Evolutionary conservation across 2,888 invertebrate species (phyloP), one percentile per base, ranked within the genome.

Genomic region (Trichopria drosophilae): DNA sequence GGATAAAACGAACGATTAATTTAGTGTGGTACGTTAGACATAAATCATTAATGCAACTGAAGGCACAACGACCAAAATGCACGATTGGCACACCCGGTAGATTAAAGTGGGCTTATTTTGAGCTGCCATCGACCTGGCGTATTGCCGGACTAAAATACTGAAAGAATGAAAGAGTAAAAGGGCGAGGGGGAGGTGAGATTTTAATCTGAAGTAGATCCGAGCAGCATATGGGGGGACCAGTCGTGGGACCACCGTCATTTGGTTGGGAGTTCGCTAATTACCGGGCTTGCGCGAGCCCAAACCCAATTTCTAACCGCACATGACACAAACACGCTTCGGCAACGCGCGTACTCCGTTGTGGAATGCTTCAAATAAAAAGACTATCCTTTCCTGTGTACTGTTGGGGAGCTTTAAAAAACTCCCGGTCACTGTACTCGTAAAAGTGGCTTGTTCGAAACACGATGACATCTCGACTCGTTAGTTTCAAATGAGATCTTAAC

Each of bases 171-270:
- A 15, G 22, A 53, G 35, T 16, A 12, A 45, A 45, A 51, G 49
- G 45, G n/a, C 22, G 15, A 41, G 44, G 53, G 43, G 36, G 41
- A 48, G 53, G 53, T 54, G 63, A 65, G 68, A 68, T 68, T 67
- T 65, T 65, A 61, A 68, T 68, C 67, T 64, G 51, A 48, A 45
- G 51, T 50, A 34, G 50, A 57, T 55, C 61, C 55, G 54, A 53
- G 41, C 59, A 61, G 58, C 61, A 63, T 64, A 63, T 63, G 64
- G 59, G 57, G 48, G 58, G 54, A 60, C 58, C 60, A 53, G 62
- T 61, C 68, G 70, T 70, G 71, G 71, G 71, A 73, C 68, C 68
- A 65, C 63, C 67, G 67, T 71, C 68, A 71, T 72, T 73, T 71
- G 69, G 68, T 56, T 64, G 60, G 63, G 62, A 64, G 60, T 64